Conservation (phyloP, 92 coral and sea anemone species). For the Pocillopora grandis region DNA sequence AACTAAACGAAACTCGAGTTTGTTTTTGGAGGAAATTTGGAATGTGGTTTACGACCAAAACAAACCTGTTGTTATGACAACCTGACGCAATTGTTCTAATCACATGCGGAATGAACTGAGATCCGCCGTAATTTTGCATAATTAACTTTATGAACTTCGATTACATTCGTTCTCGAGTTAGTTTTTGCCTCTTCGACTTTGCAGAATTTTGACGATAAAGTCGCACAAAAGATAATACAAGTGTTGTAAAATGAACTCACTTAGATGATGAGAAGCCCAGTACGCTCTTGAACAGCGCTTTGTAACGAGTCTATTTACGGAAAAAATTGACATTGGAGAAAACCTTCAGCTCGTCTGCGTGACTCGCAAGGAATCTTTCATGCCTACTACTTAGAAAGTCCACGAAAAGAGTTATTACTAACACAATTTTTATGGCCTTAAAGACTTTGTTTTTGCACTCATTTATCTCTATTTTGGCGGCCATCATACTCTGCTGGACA, state of each 20-base stretch:
- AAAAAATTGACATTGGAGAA: conserved; percentile 16
- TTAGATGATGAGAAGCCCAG: conserved; percentile 27
- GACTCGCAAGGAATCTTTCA: conserved; percentile 14
- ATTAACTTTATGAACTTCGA: conserved; percentile 41
- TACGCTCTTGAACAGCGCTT: conserved; percentile 18
- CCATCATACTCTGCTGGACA: conserved; percentile 52
- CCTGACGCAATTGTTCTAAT: conserved; percentile 78
- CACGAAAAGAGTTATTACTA: neutral
- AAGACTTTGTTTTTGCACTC: neutral
- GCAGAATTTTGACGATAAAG: neutral
- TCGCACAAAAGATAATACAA: neutral
- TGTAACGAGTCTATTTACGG: conserved; percentile 2
- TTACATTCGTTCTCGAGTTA: conserved; percentile 7
- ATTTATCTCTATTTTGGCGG: neutral
- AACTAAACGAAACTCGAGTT: conserved; percentile 18
- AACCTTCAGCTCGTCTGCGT: neutral
- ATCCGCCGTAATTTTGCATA: conserved; percentile 51
- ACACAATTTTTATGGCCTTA: conserved; percentile 4
- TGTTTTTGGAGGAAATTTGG: conserved; percentile 41
- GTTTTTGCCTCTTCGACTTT: neutral
- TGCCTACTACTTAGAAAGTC: neutral
- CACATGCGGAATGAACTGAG: conserved; percentile 26
- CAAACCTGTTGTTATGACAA: conserved; percentile 65
- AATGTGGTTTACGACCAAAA: conserved; percentile 51
- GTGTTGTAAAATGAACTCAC: conserved; percentile 8